Percentiles rank a stretch among this genome's conserved stretches.
phyloP scores from a whole-genome alignment of 2,113 vertebrate species.

The Microcebus ravelobensis region DNA sequence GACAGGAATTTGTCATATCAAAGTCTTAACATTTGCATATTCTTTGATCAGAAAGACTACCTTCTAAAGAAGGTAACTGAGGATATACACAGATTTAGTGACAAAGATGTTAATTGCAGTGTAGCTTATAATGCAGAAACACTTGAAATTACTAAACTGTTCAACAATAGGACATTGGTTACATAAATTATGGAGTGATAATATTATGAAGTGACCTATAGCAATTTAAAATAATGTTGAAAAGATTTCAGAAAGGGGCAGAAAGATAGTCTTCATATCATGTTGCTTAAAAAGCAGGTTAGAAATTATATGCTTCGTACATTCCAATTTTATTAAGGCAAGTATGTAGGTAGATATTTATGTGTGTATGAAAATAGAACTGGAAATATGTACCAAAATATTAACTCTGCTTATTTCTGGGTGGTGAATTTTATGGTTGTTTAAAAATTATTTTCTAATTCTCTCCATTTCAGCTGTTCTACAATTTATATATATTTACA shows the following conservation, averaged over 20 bases:
- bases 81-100: not conserved
- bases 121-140: not conserved
- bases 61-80: not conserved
- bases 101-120: not conserved
- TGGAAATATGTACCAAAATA: not conserved
- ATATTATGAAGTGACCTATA: not conserved
- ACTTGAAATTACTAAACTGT: not conserved
- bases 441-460: not conserved
- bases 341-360: not conserved
- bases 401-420: not conserved
- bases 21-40: not conserved
- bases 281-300: not conserved
- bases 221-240: not conserved
- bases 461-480: not conserved
- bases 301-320: not conserved
- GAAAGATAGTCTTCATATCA: not conserved
- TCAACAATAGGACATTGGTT: not conserved
- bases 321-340: not conserved
- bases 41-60: not conserved
- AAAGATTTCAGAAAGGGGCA: not conserved
- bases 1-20: not conserved
- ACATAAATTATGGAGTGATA: not conserved
- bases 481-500: not conserved
- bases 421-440: not conserved
- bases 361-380: not conserved